Percentiles rank a stretch among this genome's conserved stretches.
These are phyloP conservation scores for Drosophila willistoni DNA, from an alignment of 1,140 invertebrate species.

Conservation along the genomic window DNA sequence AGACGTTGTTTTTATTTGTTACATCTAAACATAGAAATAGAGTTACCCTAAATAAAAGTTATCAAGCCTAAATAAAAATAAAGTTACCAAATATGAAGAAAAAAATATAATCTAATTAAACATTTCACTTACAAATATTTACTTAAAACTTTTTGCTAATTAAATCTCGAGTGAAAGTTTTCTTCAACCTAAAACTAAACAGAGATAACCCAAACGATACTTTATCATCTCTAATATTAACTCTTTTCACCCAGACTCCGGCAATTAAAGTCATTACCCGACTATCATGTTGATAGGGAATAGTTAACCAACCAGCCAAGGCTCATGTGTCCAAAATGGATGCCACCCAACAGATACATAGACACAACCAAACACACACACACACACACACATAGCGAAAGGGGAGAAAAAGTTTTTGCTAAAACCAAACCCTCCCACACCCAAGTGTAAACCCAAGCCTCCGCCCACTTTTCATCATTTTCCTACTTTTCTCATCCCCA, in stretches of 20 bases:
- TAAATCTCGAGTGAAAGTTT: slow-evolving; percentile 8
- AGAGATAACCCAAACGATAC: slow-evolving; percentile 12
- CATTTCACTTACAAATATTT: slow-evolving; percentile 7
- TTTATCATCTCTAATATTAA: slow-evolving; percentile 19
- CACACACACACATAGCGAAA: slow-evolving; percentile 17
- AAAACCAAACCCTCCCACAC: slow-evolving; percentile 48
- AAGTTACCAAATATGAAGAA: background rate
- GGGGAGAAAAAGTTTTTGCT: slow-evolving; percentile 2
- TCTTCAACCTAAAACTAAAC: slow-evolving; percentile 3
- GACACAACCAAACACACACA: background rate
- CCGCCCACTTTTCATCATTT: slow-evolving; percentile 11
- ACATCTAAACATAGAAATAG: background rate
- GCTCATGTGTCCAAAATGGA: slow-evolving; percentile 54
- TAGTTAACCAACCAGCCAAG: slow-evolving; percentile 25
- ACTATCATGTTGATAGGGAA: slow-evolving; percentile 67
- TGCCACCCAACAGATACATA: background rate
- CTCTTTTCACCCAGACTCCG: slow-evolving; percentile 16
- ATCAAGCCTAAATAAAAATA: no score
- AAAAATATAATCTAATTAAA: background rate
- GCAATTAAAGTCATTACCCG: slow-evolving; percentile 74
- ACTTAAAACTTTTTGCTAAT: slow-evolving; percentile 11
- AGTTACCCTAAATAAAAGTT: background rate
- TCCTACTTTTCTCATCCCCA: slow-evolving; percentile 14
- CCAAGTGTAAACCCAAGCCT: slow-evolving; percentile 34
- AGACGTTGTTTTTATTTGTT: no score